Percentiles rank a stretch among this genome's conserved stretches.
These are phyloP conservation scores for Leptothorax acervorum DNA, from an alignment of 2,888 invertebrate genomes.

Conservation along the genomic window DNA sequence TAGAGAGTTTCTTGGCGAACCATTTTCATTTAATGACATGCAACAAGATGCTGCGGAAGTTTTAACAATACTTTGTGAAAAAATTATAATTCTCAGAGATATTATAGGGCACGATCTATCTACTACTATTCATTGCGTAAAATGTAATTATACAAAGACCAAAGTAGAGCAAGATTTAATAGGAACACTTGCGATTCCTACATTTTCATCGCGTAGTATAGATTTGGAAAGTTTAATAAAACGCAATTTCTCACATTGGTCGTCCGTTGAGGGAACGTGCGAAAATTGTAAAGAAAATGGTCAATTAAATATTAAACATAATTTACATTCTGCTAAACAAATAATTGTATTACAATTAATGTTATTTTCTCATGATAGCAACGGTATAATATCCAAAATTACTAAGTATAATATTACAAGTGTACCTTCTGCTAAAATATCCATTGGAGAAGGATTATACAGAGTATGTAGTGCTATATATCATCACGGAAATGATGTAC, in stretches of 20 bases:
- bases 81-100: neutral
- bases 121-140: neutral
- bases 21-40: neutral
- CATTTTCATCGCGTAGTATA: neutral
- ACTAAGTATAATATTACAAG: neutral
- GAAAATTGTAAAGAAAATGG: neutral
- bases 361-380: neutral
- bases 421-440: neutral
- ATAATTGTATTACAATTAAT: conserved; percentile 4
- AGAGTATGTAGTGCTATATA: neutral
- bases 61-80: neutral
- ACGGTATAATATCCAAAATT: neutral
- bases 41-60: conserved; percentile 4
- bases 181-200: neutral
- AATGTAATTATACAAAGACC: neutral
- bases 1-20: neutral
- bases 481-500: neutral
- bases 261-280: neutral
- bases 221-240: neutral
- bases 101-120: neutral
- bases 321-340: neutral
- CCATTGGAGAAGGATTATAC: neutral
- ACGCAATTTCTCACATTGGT: neutral
- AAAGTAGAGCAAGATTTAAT: neutral
- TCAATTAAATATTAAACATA: neutral